Conservation (phyloP, 2,797 vertebrate species). For the Acanthornis magna region DNA sequence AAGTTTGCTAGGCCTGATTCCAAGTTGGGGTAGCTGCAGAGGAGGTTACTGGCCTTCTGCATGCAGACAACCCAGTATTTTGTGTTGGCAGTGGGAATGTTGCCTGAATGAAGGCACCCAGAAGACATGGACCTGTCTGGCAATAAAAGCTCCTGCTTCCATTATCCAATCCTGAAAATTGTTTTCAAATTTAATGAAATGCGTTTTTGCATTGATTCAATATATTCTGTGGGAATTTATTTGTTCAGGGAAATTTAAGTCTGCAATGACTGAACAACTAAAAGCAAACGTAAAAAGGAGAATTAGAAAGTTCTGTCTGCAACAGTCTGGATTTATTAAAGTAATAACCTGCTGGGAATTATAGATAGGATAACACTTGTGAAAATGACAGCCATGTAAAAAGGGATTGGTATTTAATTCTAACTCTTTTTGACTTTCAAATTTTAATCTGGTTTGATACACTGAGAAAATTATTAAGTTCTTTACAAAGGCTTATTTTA, state of each 20-base stretch:
- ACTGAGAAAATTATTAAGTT: neutral
- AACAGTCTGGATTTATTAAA: slow-evolving; percentile 2
- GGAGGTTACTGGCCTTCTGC: neutral
- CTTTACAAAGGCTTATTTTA: slow-evolving; percentile 23
- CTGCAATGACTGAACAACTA: neutral
- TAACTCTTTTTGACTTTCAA: neutral
- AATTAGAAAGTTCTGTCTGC: neutral
- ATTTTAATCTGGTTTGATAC: slow-evolving; percentile 6
- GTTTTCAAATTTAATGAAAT: neutral
- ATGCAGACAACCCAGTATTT: neutral
- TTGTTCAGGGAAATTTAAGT: neutral
- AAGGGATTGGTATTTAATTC: neutral
- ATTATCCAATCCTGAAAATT: neutral
- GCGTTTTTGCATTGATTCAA: neutral
- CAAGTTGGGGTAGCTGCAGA: neutral
- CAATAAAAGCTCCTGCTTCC: neutral
- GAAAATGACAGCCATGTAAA: neutral
- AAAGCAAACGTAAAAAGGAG: neutral
- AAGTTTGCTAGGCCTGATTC: neutral
- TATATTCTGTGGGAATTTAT: neutral
- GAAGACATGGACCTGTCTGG: neutral
- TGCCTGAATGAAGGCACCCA: neutral
- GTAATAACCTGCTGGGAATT: neutral
- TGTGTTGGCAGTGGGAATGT: neutral
- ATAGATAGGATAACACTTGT: neutral